Conservation (phyloP, 2,113 vertebrate species). For the Blennius ocellaris region DNA sequence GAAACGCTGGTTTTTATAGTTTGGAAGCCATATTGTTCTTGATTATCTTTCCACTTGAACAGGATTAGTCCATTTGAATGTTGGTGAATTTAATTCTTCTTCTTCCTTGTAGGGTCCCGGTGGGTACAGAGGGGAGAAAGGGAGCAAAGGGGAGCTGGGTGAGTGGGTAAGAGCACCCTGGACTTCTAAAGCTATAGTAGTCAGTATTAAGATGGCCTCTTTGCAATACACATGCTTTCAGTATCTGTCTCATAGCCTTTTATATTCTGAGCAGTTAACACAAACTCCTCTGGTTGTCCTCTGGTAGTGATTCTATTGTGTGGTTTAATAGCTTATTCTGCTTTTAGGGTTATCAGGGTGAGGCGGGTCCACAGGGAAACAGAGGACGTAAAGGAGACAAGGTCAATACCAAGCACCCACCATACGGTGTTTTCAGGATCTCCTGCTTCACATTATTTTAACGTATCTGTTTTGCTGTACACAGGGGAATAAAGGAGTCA, state of each 20-base stretch:
- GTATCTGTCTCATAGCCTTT: too few species aligned
- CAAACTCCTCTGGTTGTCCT: too few species aligned
- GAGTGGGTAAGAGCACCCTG: constrained; percentile 83
- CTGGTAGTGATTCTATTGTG: neutral
- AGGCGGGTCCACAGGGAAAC: constrained; percentile 75
- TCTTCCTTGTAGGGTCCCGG: constrained; percentile 71
- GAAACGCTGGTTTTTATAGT: neutral
- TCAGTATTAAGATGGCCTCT: too few species aligned
- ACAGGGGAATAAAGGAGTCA: constrained; percentile 79
- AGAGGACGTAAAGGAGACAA: constrained; percentile 77
- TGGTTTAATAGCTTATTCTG: neutral
- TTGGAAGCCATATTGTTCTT: neutral
- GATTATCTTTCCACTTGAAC: too few species aligned
- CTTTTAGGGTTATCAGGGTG: constrained; percentile 80
- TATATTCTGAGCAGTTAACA: too few species aligned
- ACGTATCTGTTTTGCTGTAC: constrained; percentile 9
- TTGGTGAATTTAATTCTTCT: neutral
- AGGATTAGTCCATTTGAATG: too few species aligned
- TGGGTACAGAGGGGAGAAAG: constrained; percentile 80
- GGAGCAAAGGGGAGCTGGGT: constrained; percentile 83
- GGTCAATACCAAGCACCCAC: constrained; percentile 54
- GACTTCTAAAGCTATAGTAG: constrained; percentile 47
- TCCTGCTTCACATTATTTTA: neutral
- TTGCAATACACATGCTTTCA: too few species aligned
- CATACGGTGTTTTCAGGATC: neutral